These are phyloP conservation scores for Hydropsyche betteni DNA, from an alignment of 2,888 invertebrate species.

Conservation along the genomic window DNA sequence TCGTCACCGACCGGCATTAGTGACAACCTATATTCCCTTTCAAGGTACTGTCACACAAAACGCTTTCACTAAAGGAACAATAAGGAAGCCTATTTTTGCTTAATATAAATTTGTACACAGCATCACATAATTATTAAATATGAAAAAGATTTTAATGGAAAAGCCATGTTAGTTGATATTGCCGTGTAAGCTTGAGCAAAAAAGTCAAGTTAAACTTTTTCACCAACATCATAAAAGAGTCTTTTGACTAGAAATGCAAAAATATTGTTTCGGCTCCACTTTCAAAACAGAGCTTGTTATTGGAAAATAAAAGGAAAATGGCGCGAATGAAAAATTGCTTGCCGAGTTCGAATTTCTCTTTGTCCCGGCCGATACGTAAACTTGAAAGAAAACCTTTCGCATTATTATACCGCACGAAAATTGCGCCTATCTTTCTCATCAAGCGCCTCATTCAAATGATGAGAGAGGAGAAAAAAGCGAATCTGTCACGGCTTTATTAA, in stretches of 20 bases:
- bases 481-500: conserved; percentile 30
- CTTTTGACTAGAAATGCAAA: conserved; percentile 16
- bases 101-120: no score
- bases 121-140: conserved; percentile 33
- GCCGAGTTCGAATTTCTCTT: neutral
- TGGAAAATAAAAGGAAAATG: neutral
- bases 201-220: conserved; percentile 29
- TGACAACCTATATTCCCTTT: conserved; percentile 16
- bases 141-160: conserved; percentile 40
- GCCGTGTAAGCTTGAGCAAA: conserved; percentile 13
- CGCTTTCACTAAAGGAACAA: neutral
- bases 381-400: conserved; percentile 17
- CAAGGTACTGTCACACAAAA: conserved; percentile 18
- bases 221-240: conserved; percentile 14
- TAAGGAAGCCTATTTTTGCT: no score
- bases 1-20: conserved; percentile 31
- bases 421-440: conserved; percentile 21
- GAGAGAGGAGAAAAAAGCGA: conserved; percentile 1
- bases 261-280: neutral
- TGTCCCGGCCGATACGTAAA: conserved; percentile 4
- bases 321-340: conserved; percentile 8
- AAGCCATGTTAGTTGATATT: conserved; percentile 32
- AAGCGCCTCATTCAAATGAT: conserved; percentile 20
- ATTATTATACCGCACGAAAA: conserved; percentile 3
- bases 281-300: conserved; percentile 18